phyloP scores from a whole-genome alignment of 2,797 vertebrate species.

The Clarias fuscus region DNA sequence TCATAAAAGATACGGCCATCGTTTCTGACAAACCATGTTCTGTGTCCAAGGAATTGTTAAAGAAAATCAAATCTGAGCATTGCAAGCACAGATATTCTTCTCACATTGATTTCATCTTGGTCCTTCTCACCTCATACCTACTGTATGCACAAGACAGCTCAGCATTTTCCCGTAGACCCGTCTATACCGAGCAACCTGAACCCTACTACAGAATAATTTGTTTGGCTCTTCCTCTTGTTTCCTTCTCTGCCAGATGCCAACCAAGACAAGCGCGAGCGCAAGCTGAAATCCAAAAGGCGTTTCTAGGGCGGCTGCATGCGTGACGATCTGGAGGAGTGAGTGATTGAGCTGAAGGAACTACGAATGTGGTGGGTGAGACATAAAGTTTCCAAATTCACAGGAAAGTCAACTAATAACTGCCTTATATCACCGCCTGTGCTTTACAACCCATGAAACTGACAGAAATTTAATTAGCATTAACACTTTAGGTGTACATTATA shows the following conservation, averaged over 20 bases:
- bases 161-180: not conserved
- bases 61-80: not conserved
- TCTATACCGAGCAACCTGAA: slow-evolving; percentile 8
- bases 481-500: slow-evolving; percentile 3
- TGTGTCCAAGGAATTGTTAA: not conserved
- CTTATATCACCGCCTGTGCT: slow-evolving; percentile 27
- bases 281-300: slow-evolving; percentile 82
- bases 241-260: slow-evolving; percentile 69
- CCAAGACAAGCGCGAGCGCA: slow-evolving; percentile 65
- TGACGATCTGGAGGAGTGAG: slow-evolving; percentile 40
- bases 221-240: slow-evolving; percentile 48
- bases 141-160: slow-evolving; percentile 45
- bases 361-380: slow-evolving; percentile 79
- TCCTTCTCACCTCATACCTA: slow-evolving; percentile 43
- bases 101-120: slow-evolving; percentile 39
- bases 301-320: slow-evolving; percentile 74
- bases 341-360: slow-evolving; percentile 68
- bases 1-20: not conserved
- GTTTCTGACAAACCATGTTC: not conserved
- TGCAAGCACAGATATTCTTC: slow-evolving; percentile 22
- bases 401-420: slow-evolving; percentile 28
- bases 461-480: slow-evolving; percentile 37
- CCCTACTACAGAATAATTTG: slow-evolving; percentile 13
- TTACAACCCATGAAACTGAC: slow-evolving; percentile 33
- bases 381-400: slow-evolving; percentile 34